phyloP scores from a whole-genome alignment of 2,797 vertebrate genomes.

The Pantherophis alleghaniensis region DNA sequence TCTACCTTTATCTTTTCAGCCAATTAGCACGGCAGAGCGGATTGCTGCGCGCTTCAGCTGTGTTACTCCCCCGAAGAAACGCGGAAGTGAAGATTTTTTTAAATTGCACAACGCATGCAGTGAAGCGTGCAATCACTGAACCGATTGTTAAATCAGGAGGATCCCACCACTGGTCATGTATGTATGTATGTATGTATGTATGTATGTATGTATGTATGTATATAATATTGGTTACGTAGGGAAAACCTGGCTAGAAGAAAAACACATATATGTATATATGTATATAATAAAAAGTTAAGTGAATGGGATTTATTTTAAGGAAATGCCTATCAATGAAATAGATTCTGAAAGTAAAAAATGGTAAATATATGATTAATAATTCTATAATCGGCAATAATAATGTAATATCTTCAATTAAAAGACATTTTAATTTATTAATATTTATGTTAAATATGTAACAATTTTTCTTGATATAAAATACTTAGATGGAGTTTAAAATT shows the following conservation, averaged over 20 bases:
- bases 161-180: no score
- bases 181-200: background rate
- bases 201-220: background rate
- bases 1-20: no score
- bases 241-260: no score
- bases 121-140: no score
- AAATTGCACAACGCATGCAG: no score
- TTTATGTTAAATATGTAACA: background rate
- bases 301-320: background rate
- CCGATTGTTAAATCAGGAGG: no score
- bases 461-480: background rate
- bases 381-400: background rate
- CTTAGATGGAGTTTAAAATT: slow-evolving; percentile 83
- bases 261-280: background rate
- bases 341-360: background rate
- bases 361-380: background rate
- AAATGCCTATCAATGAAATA: background rate
- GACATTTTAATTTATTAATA: background rate
- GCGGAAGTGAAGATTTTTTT: no score
- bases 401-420: slow-evolving; percentile 9
- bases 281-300: background rate
- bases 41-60: no score
- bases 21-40: no score
- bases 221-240: no score
- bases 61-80: no score